phyloP scores from a whole-genome alignment of 2,888 invertebrate species.

The Lomographa bimaculata region DNA sequence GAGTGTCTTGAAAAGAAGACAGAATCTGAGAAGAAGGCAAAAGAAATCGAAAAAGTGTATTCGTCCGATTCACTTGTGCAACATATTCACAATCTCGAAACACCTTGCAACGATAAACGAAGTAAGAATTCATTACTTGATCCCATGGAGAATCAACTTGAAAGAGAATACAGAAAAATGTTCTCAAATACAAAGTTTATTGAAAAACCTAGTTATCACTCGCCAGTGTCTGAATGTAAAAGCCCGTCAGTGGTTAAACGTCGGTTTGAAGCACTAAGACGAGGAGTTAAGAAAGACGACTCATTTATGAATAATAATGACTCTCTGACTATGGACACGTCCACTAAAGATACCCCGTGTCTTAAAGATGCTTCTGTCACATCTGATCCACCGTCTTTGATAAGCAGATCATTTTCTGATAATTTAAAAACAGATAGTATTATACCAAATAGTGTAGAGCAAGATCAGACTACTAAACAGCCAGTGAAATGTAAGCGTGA shows the following conservation, averaged over 20 bases:
- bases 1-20: no score
- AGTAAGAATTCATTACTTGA: constrained; percentile 44
- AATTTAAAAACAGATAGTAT: constrained; percentile 50
- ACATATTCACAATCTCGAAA: constrained; percentile 64
- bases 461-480: no score
- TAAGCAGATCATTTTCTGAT: constrained; percentile 52
- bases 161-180: constrained; percentile 61
- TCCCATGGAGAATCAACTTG: constrained; percentile 63
- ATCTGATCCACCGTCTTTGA: constrained; percentile 65
- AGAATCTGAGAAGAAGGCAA: no score
- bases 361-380: constrained; percentile 60
- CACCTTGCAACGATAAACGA: constrained; percentile 47
- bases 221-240: constrained; percentile 44
- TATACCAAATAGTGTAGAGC: constrained; percentile 25
- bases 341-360: constrained; percentile 33
- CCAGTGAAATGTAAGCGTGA: constrained; percentile 37
- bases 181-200: constrained; percentile 46
- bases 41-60: constrained; percentile 37
- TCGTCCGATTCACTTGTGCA: constrained; percentile 67
- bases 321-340: no score
- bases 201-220: constrained; percentile 34
- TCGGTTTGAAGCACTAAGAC: constrained; percentile 61
- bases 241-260: constrained; percentile 55
- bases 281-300: constrained; percentile 34
- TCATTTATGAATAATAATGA: constrained; percentile 23